Evolutionary conservation across 2,113 vertebrate species (phyloP).

Genomic region (Manacus vitellinus): DNA sequence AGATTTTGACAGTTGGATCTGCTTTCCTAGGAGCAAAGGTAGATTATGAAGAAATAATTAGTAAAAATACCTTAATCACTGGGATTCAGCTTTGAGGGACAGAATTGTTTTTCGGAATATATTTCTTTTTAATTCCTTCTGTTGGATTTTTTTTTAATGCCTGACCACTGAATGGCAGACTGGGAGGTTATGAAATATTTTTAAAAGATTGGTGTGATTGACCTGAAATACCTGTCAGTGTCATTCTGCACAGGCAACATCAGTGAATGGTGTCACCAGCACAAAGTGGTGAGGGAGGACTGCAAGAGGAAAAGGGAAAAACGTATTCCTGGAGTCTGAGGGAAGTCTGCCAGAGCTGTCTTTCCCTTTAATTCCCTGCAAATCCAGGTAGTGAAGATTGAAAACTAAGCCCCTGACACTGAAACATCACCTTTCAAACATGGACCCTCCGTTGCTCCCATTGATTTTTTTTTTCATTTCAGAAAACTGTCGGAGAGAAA

Average conservation of each 20-base stretch:
- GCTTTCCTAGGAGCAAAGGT: slow-evolving; percentile 61
- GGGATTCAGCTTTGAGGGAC: slow-evolving; percentile 1
- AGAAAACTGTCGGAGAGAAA: slow-evolving; percentile 63
- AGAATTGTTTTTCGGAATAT: neutral
- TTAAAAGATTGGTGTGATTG: slow-evolving; percentile 10
- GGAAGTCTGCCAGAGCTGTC: slow-evolving; percentile 43
- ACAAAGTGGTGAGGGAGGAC: slow-evolving; percentile 33
- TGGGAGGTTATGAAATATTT: neutral
- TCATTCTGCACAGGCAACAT: neutral
- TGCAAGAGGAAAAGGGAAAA: neutral
- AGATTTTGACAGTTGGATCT: slow-evolving; percentile 74
- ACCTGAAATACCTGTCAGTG: neutral
- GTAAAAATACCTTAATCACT: slow-evolving; percentile 53
- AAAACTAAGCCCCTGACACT: slow-evolving; percentile 75
- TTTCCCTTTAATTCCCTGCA: slow-evolving; percentile 69
- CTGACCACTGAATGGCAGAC: neutral
- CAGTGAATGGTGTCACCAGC: neutral
- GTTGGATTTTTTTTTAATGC: neutral
- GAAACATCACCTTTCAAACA: slow-evolving; percentile 77
- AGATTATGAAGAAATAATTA: slow-evolving; percentile 54
- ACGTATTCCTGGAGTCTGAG: neutral
- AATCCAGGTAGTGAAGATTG: slow-evolving; percentile 67
- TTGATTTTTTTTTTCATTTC: slow-evolving; percentile 73
- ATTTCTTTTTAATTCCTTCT: neutral
- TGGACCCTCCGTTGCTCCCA: slow-evolving; percentile 50